phyloP scores from a whole-genome alignment of 2,888 invertebrate species.

The Cantharis rufa region DNA sequence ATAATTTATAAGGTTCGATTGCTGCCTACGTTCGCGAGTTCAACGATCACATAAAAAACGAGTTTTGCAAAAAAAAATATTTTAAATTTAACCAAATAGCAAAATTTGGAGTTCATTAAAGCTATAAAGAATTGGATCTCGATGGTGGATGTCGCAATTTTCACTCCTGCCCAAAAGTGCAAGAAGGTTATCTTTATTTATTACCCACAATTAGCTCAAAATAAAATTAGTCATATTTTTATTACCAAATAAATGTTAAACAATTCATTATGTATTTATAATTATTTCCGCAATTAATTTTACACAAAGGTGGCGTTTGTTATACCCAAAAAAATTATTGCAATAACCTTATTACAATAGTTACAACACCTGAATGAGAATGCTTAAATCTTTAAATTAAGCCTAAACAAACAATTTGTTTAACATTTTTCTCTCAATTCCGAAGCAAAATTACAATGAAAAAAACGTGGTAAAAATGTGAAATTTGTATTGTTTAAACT shows the following conservation, averaged over 20 bases:
- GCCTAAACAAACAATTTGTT: background rate
- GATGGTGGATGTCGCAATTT: too few relatives aligned
- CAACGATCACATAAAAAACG: conserved; percentile 10
- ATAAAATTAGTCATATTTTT: background rate
- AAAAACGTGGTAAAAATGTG: background rate
- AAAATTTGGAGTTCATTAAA: background rate
- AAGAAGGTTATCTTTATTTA: background rate
- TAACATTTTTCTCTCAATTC: background rate
- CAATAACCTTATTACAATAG: background rate
- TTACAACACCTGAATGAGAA: background rate
- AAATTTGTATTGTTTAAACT: background rate
- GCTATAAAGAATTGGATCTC: too few relatives aligned
- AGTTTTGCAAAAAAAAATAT: background rate
- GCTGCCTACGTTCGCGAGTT: conserved; percentile 7
- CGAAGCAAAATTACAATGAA: background rate
- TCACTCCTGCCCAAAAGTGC: background rate
- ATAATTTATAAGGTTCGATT: conserved; percentile 11
- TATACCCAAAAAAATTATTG: background rate
- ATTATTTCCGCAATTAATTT: conserved; percentile 2
- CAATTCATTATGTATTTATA: background rate
- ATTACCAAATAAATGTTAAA: background rate
- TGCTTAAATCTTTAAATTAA: background rate
- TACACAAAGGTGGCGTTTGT: background rate
- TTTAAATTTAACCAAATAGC: background rate
- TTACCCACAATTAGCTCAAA: background rate